phyloP scores from a whole-genome alignment of 2,113 vertebrate genomes.

The Rhinichthys klamathensis region DNA sequence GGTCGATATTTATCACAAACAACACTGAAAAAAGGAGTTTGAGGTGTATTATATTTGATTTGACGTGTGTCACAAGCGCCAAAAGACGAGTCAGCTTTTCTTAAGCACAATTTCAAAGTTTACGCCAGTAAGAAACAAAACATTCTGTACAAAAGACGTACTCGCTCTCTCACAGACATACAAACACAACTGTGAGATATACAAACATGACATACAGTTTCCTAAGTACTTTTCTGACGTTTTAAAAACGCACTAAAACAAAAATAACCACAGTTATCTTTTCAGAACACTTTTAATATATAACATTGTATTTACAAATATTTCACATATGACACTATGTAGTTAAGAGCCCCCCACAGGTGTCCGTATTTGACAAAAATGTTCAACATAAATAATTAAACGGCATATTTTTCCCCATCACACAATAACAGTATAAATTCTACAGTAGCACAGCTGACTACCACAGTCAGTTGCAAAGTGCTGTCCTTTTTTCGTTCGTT shows the following conservation, averaged over 20 bases:
- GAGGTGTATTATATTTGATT: constrained; percentile 10
- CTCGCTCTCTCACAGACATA: constrained; percentile 1
- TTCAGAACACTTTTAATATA: constrained; percentile 63
- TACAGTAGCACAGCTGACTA: constrained; percentile 51
- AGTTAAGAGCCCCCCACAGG: constrained; percentile 54
- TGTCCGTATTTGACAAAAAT: constrained; percentile 54
- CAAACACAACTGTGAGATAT: constrained; percentile 7
- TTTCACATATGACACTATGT: constrained; percentile 58
- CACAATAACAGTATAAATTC: constrained; percentile 57
- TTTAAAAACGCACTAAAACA: constrained; percentile 11
- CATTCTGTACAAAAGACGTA: constrained; percentile 4
- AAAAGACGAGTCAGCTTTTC: not conserved
- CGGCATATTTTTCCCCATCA: constrained; percentile 39
- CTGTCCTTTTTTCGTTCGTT: constrained; percentile 24
- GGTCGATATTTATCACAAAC: constrained; percentile 9
- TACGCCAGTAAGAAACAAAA: constrained; percentile 10
- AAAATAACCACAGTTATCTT: constrained; percentile 13
- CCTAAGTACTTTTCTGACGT: not conserved
- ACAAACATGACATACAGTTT: not conserved
- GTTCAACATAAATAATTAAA: constrained; percentile 59
- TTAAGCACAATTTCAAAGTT: not conserved
- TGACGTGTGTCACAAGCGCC: constrained; percentile 1
- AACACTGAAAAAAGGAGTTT: constrained; percentile 12
- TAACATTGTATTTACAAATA: constrained; percentile 62
- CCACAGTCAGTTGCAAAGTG: constrained; percentile 55